Base-by-base conservation (phyloP, 2,797 vertebrate species). In the Parambassis ranga region DNA sequence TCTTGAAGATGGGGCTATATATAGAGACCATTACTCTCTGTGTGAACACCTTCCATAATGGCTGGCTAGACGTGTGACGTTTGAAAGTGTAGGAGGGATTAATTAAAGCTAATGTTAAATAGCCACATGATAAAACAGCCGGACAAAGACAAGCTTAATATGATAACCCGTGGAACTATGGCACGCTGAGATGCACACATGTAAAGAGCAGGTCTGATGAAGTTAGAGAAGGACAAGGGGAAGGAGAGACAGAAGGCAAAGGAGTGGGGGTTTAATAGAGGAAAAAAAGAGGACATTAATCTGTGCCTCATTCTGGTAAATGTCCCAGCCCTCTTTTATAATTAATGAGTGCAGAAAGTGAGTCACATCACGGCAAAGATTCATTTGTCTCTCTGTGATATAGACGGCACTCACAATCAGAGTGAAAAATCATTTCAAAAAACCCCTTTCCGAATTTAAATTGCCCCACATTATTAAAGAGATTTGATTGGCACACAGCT, bases 301-400 rank as follows among this genome's bases (percentile, higher is more conserved):
- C 14, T 48, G 10, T 7, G 24, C 10, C 9, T 18, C 10, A 22
- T 51, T 55, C 16, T 28, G 9, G 47, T 20, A 46, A 48, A 18
- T 24, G 16, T 47, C 42, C 10, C 44, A 6, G 27, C 50, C 11
- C 2, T 4, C 35, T 35, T 58, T 36, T 22, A 57, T 61, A 48
- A 64, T 35, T 35, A 30, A 73, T 31, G 52, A 65, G 35, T 31
- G 18, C 22, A 55, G 55, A 61, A 31, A 0, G 1, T 36, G 30
- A 56, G n/a, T 13, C 36, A 49, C 13, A 42, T 47, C 22, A 63
- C 7, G 53, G 37, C 24, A 46, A 56, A 32, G 24, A 58, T 57
- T 28, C 43, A 18, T 36, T 26, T 11, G 7, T 42, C 16, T 64
- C 13, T 28, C 7, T 19, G 20, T 46, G 50, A 75, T 48, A 30